Percentiles rank a stretch among this genome's conserved stretches.
These are phyloP conservation scores for Dryobates pubescens DNA, from an alignment of 2,797 vertebrate species.

Conservation along the genomic window DNA sequence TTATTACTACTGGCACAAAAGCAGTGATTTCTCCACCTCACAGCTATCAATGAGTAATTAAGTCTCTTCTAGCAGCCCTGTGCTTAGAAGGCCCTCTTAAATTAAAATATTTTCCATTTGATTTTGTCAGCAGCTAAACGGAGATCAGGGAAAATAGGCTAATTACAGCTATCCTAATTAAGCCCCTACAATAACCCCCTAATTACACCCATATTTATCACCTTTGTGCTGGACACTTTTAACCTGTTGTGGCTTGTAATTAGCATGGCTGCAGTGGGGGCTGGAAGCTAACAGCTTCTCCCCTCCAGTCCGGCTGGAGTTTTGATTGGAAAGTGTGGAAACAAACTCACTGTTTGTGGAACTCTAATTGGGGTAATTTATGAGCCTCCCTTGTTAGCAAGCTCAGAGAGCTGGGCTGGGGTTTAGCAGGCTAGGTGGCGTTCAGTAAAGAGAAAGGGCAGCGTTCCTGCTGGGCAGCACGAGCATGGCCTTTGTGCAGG, in stretches of 20 bases:
- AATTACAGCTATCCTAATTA: slow-evolving; percentile 68
- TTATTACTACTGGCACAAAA: not conserved
- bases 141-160: slow-evolving; percentile 40
- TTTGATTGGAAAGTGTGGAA: not conserved
- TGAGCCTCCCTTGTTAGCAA: not conserved
- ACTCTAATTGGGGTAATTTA: slow-evolving; percentile 4
- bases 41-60: slow-evolving; percentile 37
- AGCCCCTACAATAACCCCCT: slow-evolving; percentile 73
- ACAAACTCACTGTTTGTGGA: not conserved
- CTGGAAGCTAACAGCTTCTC: not conserved
- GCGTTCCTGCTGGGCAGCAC: not conserved
- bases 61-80: not conserved
- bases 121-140: slow-evolving; percentile 52
- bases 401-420: not conserved
- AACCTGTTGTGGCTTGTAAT: slow-evolving; percentile 78
- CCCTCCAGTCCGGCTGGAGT: accelerated
- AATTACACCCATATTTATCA: slow-evolving; percentile 76
- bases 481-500: accelerated
- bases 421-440: not conserved
- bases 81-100: slow-evolving; percentile 8
- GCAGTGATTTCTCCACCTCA: slow-evolving; percentile 8
- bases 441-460: not conserved
- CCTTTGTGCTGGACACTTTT: slow-evolving; percentile 78
- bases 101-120: slow-evolving; percentile 52
- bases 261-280: not conserved